Base-by-base conservation (phyloP, 35 echinoderm and acorn worm species). In the Stichopus chloronotus region DNA sequence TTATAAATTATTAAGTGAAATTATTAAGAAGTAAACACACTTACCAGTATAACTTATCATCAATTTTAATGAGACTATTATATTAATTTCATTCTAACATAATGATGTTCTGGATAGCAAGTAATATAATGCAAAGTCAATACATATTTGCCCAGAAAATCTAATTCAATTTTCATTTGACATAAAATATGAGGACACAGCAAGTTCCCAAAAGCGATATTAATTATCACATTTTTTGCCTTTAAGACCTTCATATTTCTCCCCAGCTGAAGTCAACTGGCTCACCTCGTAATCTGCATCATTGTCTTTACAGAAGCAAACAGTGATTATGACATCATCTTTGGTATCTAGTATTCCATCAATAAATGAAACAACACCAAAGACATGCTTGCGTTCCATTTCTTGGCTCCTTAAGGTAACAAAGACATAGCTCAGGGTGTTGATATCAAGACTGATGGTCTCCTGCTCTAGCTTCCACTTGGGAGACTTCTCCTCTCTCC, bases 241-340 rank as follows among this genome's bases (percentile, higher is more conserved):
- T 71, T 71, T 13, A 71, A 71, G n/a, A 71, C 11, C 11, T n/a
- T 11, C n/a, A 71, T n/a, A 13, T 4, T n/a, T 71, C 65, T 13
- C 11, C n/a, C 65, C 65, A 71, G n/a, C 0, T 71, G 11, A 71
- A 13, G n/a, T 43, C 3, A 43, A 43, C 3, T 43, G 30, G 12
- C 69, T 20, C 17, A 74, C 69, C 17, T 74, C 22, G 69, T 74
- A 74, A 5, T 19, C 69, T 19, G 19, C 69, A 74, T 74, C 69
- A 74, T 7, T 74, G 19, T 74, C 69, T 74, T n/a, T 74, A 74
- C 69, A 74, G 69, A 14, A 74, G 22, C 69, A 74, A 74, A 74
- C 20, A 74, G 69, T 74, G 19, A 74, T 74, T 4, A 74, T 5
- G 17, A 74, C 69, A 74, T 74, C 69, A 20, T 74, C 69, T 74